Base-by-base conservation (phyloP, 1,140 invertebrate species). In the Eufriesea mexicana region DNA sequence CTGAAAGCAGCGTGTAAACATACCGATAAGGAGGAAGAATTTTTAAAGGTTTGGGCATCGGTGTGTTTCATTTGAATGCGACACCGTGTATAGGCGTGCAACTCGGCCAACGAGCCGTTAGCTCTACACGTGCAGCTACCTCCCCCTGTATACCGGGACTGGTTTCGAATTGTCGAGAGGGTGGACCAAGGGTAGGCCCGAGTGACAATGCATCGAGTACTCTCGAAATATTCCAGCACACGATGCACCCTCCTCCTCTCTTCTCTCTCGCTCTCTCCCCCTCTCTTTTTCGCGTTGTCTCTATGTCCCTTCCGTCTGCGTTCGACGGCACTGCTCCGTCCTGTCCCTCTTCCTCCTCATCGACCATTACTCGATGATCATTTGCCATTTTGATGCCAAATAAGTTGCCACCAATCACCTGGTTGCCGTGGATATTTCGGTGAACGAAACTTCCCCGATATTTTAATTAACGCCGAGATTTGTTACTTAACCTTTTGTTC, bases 191-290 rank as follows among this genome's bases (percentile, higher is more conserved):
- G 80, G 62, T 89, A 88, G 82, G 82, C 76, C 66, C 72, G 75
- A 88, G 83, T 88, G 87, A 88, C 87, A 88, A 85, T 88, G 81
- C 89, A 84, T 89, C 87, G 84, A 90, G 89, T 84, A 87, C 85
- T 91, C 87, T 91, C 81, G 79, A 89, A 90, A 90, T 89, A 86
- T 90, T 83, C 84, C 84, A 77, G 64, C 84, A 78, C 80, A 89
- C 76, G 55, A 87, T 86, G 77, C 62, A 59, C 67, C 61, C 61
- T 78, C 42, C 28, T 42, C 55, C 68, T 66, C 73, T 62, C 28
- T 55, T 55, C 68, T 64, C 76, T 20, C 12, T 66, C 12, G 54
- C 54, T 54, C 42, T 67, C 68, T 18, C 59, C 42, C 45, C 62
- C 35, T n/a, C 67, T 49, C 23, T 25, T n/a, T 28, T 47, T 28